Percentiles rank a stretch among this genome's conserved stretches.
These are phyloP conservation scores for Sebastes trivittatus DNA, from an alignment of 2,797 vertebrate species.

Conservation along the genomic window DNA sequence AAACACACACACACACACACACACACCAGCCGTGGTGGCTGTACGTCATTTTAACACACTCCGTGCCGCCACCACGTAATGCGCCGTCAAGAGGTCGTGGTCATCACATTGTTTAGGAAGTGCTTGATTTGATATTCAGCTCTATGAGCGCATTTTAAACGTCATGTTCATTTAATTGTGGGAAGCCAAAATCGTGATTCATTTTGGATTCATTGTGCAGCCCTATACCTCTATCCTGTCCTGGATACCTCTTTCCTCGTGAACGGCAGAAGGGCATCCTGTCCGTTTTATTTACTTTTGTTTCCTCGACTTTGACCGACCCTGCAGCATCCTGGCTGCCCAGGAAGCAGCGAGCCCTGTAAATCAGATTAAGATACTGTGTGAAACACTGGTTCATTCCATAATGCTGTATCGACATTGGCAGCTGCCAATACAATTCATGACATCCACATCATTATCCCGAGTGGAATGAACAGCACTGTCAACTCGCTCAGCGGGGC, in stretches of 20 bases:
- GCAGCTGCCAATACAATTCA: conserved; percentile 88
- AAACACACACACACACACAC: no score
- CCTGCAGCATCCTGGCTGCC: conserved; percentile 68
- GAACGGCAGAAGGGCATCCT: conserved; percentile 59
- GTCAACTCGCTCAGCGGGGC: conserved; percentile 70
- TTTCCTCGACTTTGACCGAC: conserved; percentile 78
- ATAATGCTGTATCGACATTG: conserved; percentile 84
- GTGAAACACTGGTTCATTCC: conserved; percentile 85
- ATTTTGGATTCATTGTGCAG: no score
- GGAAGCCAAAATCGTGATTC: no score
- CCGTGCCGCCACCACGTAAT: no score
- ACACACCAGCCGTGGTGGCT: no score
- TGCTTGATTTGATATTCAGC: no score
- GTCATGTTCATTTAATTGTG: no score
- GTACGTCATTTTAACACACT: no score
- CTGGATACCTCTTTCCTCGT: neutral
- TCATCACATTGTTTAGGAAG: no score
- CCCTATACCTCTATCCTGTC: neutral
- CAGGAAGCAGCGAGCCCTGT: conserved; percentile 71
- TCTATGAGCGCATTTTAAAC: no score
- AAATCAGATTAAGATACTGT: conserved; percentile 86
- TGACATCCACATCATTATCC: conserved; percentile 79
- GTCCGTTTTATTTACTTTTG: conserved; percentile 67
- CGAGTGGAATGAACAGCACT: conserved; percentile 83
- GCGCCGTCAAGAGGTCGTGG: no score